Evolutionary conservation across 1,140 invertebrate genomes (phyloP), one percentile per base, ranked within the genome.

Genomic region (Nebria ingens): DNA sequence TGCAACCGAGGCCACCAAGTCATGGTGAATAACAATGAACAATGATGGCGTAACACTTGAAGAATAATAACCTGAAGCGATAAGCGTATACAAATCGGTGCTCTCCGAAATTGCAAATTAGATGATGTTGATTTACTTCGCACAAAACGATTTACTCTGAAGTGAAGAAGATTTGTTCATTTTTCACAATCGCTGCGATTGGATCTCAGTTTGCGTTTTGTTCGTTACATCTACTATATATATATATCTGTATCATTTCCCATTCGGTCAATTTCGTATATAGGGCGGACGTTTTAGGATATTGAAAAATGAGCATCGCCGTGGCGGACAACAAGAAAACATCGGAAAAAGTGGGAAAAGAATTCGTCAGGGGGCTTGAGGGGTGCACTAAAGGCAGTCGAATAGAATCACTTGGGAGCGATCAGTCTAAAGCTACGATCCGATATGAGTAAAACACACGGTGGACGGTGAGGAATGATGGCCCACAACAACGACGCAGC

Each of bases 191-290:
- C n/a, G n/a, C n/a, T n/a, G n/a, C n/a, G n/a, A n/a, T n/a, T n/a
- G n/a, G n/a, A n/a, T n/a, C n/a, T n/a, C n/a, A n/a, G n/a, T n/a
- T n/a, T n/a, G n/a, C n/a, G n/a, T n/a, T n/a, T n/a, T n/a, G n/a
- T n/a, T n/a, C n/a, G n/a, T n/a, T n/a, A n/a, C n/a, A n/a, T n/a
- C n/a, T n/a, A n/a, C n/a, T n/a, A n/a, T 29, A 29, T 6, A 29
- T 4, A 45, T 45, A 45, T 17, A 45, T 45, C 40, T 45, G 40
- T 45, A 45, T 45, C 15, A 11, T 45, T 11, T 45, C 40, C 40
- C 40, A 45, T 45, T 45, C 40, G 40, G 40, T 45, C 40, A 45
- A 45, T 45, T 45, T 45, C 40, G 40, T 45, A 45, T 17, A 45
- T 17, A 45, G 40, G 40, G 40, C 40, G 40, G 40, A 45, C 40